A percentile compares a stretch with the other conserved stretches of the same genome.
Evolutionary conservation across 2,113 vertebrate species (phyloP).

Genomic region (Rhombomys opimus): DNA sequence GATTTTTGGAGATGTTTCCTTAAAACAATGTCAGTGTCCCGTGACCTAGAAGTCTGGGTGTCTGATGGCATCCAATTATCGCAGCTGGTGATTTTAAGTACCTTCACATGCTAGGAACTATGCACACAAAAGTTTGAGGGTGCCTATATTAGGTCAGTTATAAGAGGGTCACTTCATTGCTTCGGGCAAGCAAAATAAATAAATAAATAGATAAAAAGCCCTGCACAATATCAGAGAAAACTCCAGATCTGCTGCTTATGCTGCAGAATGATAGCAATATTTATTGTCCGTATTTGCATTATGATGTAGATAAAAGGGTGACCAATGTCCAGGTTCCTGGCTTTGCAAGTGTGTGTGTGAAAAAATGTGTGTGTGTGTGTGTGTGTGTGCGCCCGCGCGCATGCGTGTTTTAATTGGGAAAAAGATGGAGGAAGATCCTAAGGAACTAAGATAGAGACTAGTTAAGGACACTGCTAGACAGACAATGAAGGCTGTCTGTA

Average conservation of each 20-base stretch:
- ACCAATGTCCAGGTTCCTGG: background rate
- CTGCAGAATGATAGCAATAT: background rate
- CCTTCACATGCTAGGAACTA: conserved; percentile 14
- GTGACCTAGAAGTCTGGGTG: conserved; percentile 56
- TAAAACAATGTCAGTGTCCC: conserved; percentile 24
- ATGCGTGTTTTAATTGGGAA: background rate
- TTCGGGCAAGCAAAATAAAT: background rate
- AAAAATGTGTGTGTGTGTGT: background rate
- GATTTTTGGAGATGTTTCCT: conserved; percentile 31
- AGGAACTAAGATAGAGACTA: background rate
- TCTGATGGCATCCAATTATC: conserved; percentile 44
- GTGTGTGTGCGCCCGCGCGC: background rate
- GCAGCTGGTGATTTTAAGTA: conserved; percentile 27
- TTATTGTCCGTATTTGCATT: conserved; percentile 16
- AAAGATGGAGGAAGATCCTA: background rate
- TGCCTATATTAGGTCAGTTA: background rate
- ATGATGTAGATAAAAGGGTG: background rate
- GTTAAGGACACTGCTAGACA: background rate
- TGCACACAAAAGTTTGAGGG: background rate
- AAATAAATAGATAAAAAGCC: background rate
- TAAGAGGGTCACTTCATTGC: conserved; percentile 2
- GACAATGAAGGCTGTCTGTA: background rate
- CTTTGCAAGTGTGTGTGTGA: background rate
- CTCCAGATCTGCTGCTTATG: background rate
- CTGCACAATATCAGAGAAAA: conserved; percentile 6